A percentile compares a stretch with the other conserved stretches of the same genome.
Evolutionary conservation across 2,797 vertebrate species (phyloP).

Genomic region (Rhinoraja longicauda): DNA sequence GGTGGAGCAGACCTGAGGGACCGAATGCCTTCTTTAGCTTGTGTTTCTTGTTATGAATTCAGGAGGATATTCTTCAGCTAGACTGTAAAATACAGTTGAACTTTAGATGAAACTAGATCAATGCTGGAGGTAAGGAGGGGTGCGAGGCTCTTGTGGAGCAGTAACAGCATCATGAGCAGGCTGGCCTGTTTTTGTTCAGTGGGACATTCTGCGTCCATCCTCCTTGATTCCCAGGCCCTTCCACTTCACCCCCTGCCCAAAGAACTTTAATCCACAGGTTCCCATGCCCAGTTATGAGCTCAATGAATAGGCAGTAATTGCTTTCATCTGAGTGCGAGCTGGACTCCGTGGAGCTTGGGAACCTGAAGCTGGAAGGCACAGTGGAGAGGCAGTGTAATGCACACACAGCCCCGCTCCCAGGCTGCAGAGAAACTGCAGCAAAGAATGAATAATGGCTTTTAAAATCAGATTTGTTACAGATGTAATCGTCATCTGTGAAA

Average conservation of each 20-base stretch:
- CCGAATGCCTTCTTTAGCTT: too few species aligned
- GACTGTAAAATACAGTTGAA: neutral
- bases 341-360: neutral
- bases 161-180: too few species aligned
- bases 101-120: neutral
- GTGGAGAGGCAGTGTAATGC: neutral
- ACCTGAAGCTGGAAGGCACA: neutral
- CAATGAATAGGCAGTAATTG: neutral
- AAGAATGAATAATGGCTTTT: slow-evolving; percentile 24
- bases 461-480: slow-evolving; percentile 29
- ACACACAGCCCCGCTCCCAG: neutral
- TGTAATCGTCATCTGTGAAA: neutral
- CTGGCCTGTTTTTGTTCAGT: neutral
- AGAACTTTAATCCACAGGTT: neutral
- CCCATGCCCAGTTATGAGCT: neutral
- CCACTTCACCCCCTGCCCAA: neutral
- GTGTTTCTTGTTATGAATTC: neutral
- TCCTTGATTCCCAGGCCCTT: neutral
- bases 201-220: too few species aligned
- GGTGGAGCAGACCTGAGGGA: too few species aligned
- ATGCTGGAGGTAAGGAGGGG: neutral
- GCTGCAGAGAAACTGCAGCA: neutral
- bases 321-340: neutral
- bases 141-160: neutral
- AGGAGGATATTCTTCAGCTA: neutral